Evolutionary conservation across 2,113 vertebrate species (phyloP).

Genomic region (Tursiops truncatus): DNA sequence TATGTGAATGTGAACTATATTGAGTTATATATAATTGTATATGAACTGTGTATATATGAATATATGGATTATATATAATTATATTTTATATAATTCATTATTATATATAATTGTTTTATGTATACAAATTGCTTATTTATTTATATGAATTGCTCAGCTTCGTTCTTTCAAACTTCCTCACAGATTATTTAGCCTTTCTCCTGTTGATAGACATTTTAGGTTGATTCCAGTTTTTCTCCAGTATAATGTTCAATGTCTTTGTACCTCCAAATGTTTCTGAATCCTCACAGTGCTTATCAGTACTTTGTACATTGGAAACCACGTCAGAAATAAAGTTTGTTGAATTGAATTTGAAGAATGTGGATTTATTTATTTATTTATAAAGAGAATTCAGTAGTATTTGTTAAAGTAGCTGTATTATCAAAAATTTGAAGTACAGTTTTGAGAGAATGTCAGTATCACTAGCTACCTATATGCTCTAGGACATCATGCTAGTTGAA

Average conservation of each 20-base stretch:
- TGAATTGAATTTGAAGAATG: background rate
- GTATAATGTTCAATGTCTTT: background rate
- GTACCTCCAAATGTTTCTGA: background rate
- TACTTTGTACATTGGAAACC: background rate
- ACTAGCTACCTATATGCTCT: background rate
- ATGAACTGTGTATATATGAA: background rate
- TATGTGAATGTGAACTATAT: background rate
- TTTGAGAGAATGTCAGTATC: background rate
- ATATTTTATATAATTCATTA: background rate
- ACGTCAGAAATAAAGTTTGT: background rate
- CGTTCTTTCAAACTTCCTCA: conserved; percentile 11
- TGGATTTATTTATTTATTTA: background rate
- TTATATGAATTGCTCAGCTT: background rate
- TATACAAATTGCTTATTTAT: background rate
- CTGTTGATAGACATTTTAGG: background rate
- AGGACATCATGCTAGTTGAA: background rate
- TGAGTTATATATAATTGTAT: background rate
- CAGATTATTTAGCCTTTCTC: background rate
- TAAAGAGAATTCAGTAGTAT: background rate
- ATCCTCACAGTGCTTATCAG: background rate
- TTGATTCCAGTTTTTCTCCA: background rate
- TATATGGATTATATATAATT: background rate
- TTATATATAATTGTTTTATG: background rate
- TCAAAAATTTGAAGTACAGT: background rate
- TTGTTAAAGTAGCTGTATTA: background rate